Evolutionary conservation across 1,140 invertebrate species (phyloP).

Genomic region (Cecropterus lyciades): DNA sequence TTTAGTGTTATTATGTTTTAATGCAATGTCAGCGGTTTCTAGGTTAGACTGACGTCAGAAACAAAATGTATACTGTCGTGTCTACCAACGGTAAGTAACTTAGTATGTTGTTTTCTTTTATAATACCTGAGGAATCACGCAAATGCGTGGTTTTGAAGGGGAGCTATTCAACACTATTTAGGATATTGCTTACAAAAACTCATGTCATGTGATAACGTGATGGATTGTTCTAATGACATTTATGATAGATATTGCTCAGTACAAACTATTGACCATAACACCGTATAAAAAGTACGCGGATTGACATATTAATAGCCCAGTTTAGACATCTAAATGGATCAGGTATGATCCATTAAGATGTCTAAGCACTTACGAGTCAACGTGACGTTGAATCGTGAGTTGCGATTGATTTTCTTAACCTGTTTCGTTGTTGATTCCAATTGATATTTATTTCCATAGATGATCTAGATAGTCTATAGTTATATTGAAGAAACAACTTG

Average conservation of each 20-base stretch:
- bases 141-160: too few species aligned
- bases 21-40: not conserved
- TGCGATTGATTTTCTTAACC: not conserved
- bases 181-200: not conserved
- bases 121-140: too few species aligned
- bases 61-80: too few species aligned
- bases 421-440: slow-evolving; percentile 5
- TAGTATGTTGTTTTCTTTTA: too few species aligned
- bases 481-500: too few species aligned
- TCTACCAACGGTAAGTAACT: not conserved
- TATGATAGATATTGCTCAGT: slow-evolving; percentile 3
- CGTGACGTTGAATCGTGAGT: not conserved
- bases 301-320: slow-evolving; percentile 15
- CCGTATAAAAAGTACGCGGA: not conserved
- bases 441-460: too few species aligned
- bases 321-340: slow-evolving; percentile 12
- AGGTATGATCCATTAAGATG: slow-evolving; percentile 15
- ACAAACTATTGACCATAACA: slow-evolving; percentile 4
- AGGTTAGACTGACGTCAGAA: not conserved
- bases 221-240: slow-evolving; percentile 9
- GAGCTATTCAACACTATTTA: slow-evolving; percentile 2
- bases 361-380: slow-evolving; percentile 12
- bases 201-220: slow-evolving; percentile 9
- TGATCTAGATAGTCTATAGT: too few species aligned
- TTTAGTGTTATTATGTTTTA: not conserved